Conservation (phyloP, 2,113 vertebrate genomes). For the Larimichthys polyactis region DNA sequence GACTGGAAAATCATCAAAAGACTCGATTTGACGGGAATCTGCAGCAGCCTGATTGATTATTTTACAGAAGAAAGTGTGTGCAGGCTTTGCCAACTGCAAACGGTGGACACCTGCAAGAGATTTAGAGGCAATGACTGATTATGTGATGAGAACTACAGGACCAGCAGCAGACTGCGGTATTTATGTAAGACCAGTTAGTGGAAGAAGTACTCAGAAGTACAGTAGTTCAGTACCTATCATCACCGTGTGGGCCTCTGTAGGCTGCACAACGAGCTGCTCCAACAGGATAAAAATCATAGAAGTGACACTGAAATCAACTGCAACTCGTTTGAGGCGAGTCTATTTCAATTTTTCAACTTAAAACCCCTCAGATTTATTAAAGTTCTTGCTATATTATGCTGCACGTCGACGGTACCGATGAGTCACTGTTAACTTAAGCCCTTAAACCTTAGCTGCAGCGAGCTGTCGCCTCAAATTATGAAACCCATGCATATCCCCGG, state of each 20-base stretch:
- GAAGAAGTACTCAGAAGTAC: background rate
- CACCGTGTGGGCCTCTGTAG: no score
- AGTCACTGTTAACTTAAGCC: conserved; percentile 27
- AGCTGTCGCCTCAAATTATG: conserved; percentile 11
- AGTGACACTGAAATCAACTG: background rate
- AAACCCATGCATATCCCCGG: background rate
- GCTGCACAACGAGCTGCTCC: no score
- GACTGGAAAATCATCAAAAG: conserved; percentile 36
- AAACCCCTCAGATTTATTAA: conserved; percentile 28
- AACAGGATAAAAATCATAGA: no score
- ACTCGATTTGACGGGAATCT: conserved; percentile 34
- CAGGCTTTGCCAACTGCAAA: conserved; percentile 23
- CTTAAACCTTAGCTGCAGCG: background rate
- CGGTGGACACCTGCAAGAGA: conserved; percentile 63
- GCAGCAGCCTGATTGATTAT: conserved; percentile 52
- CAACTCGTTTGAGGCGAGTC: background rate
- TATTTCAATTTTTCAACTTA: conserved; percentile 6
- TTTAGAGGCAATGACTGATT: conserved; percentile 50
- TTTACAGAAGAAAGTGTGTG: conserved; percentile 8
- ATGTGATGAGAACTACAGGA: conserved; percentile 12
- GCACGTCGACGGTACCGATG: background rate
- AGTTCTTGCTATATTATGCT: conserved; percentile 26
- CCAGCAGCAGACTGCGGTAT: background rate
- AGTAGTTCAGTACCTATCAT: no score
- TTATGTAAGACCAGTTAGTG: background rate